A percentile compares a stretch with the other conserved stretches of the same genome.
Conservation (phyloP, 2,113 vertebrate genomes). For the Meleagris gallopavo region DNA sequence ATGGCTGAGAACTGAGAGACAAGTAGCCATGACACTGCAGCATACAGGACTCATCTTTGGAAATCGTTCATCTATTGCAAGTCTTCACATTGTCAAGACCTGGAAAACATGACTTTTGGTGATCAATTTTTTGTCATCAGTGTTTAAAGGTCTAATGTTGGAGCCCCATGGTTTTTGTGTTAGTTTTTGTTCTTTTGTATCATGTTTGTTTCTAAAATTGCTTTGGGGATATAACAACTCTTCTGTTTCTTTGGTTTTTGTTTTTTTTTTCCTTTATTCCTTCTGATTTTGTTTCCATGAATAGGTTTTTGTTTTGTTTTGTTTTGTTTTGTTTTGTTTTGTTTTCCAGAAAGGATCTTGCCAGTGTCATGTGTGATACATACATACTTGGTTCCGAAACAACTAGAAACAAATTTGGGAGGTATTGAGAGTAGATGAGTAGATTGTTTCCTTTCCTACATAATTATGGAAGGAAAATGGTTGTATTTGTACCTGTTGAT, state of each 20-base stretch:
- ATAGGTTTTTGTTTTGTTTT: conserved; percentile 50
- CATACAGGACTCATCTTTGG: conserved; percentile 78
- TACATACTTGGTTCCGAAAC: conserved; percentile 80
- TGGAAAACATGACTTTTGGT: conserved; percentile 73
- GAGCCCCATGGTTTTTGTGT: conserved; percentile 72
- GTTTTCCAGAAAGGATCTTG: conserved; percentile 77
- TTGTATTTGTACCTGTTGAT: conserved; percentile 73
- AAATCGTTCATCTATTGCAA: conserved; percentile 70
- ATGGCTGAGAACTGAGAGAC: conserved; percentile 80
- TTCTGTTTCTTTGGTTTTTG: conserved; percentile 49
- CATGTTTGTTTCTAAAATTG: conserved; percentile 78
- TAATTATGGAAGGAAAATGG: conserved; percentile 75
- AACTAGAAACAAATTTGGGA: conserved; percentile 62
- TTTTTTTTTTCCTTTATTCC: conserved; percentile 16
- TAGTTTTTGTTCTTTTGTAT: conserved; percentile 68
- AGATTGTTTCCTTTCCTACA: conserved; percentile 76
- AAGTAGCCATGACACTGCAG: conserved; percentile 71
- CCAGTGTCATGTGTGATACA: conserved; percentile 79
- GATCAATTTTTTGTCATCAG: conserved; percentile 80
- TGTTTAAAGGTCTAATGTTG: conserved; percentile 79
- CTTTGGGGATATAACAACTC: conserved; percentile 63
- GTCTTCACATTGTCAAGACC: conserved; percentile 75
- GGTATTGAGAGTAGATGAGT: conserved; percentile 37
- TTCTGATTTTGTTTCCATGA: conserved; percentile 63
- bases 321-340: not conserved